Conservation (phyloP, 2,888 invertebrate genomes). For the Phortica magna region DNA sequence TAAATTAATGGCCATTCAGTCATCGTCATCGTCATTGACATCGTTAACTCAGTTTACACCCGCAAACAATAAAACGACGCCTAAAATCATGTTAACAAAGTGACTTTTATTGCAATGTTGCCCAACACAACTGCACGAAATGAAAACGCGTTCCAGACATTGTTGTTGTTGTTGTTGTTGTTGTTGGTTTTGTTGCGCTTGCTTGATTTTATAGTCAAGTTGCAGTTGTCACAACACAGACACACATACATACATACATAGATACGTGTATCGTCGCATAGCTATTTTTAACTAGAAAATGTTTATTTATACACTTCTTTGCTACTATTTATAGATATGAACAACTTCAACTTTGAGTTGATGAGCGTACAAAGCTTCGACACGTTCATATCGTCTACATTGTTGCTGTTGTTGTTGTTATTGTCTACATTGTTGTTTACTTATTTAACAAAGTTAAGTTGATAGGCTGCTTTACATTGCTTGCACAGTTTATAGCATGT, state of each 20-base stretch:
- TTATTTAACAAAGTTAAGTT: conserved; percentile 44
- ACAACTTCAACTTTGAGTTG: conserved; percentile 56
- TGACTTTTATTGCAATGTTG: too few species aligned
- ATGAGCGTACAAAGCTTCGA: conserved; percentile 33
- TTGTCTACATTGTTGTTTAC: not conserved
- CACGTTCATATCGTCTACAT: conserved; percentile 22
- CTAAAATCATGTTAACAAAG: too few species aligned
- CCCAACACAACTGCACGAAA: too few species aligned
- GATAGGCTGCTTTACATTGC: too few species aligned
- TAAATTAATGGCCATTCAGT: too few species aligned
- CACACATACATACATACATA: conserved; percentile 24
- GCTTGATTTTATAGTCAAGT: too few species aligned
- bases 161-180: too few species aligned
- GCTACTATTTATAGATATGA: conserved; percentile 23
- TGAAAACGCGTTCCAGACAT: too few species aligned
- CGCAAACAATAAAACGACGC: too few species aligned
- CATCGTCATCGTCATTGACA: too few species aligned
- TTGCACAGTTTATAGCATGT: conserved; percentile 13
- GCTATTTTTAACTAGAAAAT: conserved; percentile 62
- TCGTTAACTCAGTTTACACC: too few species aligned
- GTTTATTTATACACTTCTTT: conserved; percentile 59
- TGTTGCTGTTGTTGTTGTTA: not conserved
- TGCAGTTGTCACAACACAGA: conserved; percentile 10
- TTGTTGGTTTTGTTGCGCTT: too few species aligned
- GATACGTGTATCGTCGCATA: not conserved